phyloP scores from a whole-genome alignment of 2,888 invertebrate genomes.

The Busseola fusca region DNA sequence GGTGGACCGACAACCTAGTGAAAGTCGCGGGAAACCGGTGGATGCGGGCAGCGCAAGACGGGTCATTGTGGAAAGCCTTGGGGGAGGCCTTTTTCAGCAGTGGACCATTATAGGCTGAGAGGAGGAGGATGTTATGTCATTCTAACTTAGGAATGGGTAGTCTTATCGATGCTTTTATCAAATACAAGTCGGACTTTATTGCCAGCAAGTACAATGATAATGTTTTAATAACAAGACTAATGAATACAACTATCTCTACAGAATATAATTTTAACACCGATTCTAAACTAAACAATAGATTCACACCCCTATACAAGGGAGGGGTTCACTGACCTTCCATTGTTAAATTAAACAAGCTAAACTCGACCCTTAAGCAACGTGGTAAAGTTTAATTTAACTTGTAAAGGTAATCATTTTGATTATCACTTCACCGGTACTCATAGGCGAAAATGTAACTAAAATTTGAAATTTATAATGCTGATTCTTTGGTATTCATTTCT shows the following conservation, averaged over 20 bases:
- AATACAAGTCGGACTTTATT: neutral
- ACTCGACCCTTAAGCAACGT: slow-evolving; percentile 31
- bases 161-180: slow-evolving; percentile 16
- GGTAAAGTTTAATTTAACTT: slow-evolving; percentile 38
- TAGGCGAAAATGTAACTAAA: slow-evolving; percentile 69
- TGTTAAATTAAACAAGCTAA: slow-evolving; percentile 38
- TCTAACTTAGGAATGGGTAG: neutral
- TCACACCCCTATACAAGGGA: slow-evolving; percentile 73
- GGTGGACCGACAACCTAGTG: no score
- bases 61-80: no score
- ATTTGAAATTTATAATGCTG: slow-evolving; percentile 66
- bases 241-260: slow-evolving; percentile 53
- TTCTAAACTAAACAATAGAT: slow-evolving; percentile 75
- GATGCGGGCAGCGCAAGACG: no score
- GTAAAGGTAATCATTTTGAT: slow-evolving; percentile 56
- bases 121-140: no score
- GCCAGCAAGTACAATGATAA: slow-evolving; percentile 1
- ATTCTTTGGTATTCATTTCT: slow-evolving; percentile 55
- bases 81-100: no score
- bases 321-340: slow-evolving; percentile 70
- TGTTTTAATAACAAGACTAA: slow-evolving; percentile 34
- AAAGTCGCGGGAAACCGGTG: no score
- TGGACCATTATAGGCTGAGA: no score
- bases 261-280: slow-evolving; percentile 71
- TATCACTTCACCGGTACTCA: slow-evolving; percentile 66